These are phyloP conservation scores for Philypnodon macrostomus DNA, from an alignment of 2,797 vertebrate species.

Conservation along the genomic window DNA sequence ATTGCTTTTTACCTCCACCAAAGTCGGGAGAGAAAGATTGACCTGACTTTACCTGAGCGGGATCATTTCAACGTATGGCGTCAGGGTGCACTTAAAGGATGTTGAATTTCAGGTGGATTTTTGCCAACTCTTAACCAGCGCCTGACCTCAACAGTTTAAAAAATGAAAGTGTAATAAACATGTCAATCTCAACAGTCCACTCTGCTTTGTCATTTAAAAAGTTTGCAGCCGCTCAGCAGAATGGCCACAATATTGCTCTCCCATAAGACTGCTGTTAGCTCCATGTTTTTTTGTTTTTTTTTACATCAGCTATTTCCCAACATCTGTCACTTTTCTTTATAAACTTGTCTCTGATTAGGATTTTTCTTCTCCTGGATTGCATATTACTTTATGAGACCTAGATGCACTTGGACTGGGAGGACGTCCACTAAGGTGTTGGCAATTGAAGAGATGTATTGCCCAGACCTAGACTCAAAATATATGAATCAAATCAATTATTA, in stretches of 20 bases:
- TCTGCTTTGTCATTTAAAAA: constrained; percentile 5
- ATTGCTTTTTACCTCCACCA: constrained; percentile 25
- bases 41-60: constrained; percentile 31
- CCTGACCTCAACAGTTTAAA: constrained; percentile 9
- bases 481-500: too few species aligned
- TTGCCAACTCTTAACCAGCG: constrained; percentile 5
- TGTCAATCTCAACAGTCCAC: constrained; percentile 8
- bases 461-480: too few species aligned
- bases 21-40: constrained; percentile 8
- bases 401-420: too few species aligned
- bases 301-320: constrained; percentile 5
- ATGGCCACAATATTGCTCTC: neutral
- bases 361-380: too few species aligned
- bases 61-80: neutral
- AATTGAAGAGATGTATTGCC: too few species aligned
- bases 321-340: neutral
- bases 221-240: neutral
- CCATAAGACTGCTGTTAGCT: constrained; percentile 1
- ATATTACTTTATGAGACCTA: too few species aligned
- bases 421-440: too few species aligned
- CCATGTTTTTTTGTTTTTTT: constrained; percentile 1
- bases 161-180: constrained; percentile 1
- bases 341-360: neutral
- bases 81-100: neutral
- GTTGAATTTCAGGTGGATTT: neutral